phyloP scores from a whole-genome alignment of 1,140 invertebrate species.

The Dinoponera quadriceps region DNA sequence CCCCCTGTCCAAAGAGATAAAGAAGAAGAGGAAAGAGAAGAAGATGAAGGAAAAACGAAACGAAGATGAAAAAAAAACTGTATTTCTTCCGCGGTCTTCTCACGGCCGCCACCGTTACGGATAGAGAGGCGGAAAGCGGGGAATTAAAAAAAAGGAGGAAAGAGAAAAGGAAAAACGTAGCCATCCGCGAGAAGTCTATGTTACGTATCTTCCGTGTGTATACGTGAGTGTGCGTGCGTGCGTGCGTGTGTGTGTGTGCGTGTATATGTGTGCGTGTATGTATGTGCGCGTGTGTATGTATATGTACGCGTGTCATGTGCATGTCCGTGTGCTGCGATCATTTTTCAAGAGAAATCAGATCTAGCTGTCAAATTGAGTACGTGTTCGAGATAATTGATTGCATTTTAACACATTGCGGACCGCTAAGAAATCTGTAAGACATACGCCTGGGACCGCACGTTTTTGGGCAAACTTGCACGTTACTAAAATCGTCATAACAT shows the following conservation, averaged over 20 bases:
- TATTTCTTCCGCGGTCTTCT: conserved; percentile 57
- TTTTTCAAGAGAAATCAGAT: conserved; percentile 39
- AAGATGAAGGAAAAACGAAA: too few relatives aligned
- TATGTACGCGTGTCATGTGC: background rate
- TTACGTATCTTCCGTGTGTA: conserved; percentile 36
- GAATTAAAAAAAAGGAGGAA: conserved; percentile 20
- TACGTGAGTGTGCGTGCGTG: too few relatives aligned
- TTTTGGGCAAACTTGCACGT: too few relatives aligned
- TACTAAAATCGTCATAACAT: too few relatives aligned
- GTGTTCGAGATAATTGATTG: conserved; percentile 38
- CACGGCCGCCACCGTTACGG: conserved; percentile 23
- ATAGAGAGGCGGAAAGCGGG: background rate
- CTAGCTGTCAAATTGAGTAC: conserved; percentile 28
- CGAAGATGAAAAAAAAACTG: background rate
- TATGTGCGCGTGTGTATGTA: too few relatives aligned
- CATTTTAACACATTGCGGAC: too few relatives aligned
- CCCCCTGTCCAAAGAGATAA: conserved; percentile 25
- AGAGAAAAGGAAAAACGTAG: conserved; percentile 19
- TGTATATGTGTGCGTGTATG: background rate
- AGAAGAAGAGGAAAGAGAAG: background rate
- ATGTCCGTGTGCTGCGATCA: conserved; percentile 11
- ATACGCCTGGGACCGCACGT: too few relatives aligned
- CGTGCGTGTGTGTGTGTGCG: too few relatives aligned
- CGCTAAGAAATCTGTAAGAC: too few relatives aligned
- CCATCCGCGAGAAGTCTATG: conserved; percentile 34